phyloP scores from a whole-genome alignment of 1,140 invertebrate genomes.

The Brachystomella parvula region DNA sequence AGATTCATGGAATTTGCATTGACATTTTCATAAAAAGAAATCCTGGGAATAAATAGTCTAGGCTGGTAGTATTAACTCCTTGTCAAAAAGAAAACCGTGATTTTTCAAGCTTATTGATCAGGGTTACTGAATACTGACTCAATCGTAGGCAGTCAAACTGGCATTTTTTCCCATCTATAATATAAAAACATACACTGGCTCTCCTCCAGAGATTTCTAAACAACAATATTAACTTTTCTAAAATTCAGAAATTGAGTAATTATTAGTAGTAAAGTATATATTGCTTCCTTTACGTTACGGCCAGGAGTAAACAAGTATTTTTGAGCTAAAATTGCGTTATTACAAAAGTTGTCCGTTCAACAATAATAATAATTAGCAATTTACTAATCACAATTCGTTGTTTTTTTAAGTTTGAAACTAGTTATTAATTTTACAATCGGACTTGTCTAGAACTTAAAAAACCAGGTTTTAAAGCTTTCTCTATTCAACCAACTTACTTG shows the following conservation, averaged over 20 bases:
- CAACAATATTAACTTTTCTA: background rate
- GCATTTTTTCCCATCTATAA: too few species aligned
- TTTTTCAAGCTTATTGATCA: background rate
- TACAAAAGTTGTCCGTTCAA: background rate
- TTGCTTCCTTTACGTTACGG: background rate
- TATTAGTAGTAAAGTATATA: constrained; percentile 4
- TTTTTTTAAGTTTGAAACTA: background rate
- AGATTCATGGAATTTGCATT: background rate
- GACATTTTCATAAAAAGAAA: background rate
- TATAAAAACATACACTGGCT: too few species aligned
- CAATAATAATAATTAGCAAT: background rate
- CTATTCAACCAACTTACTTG: background rate
- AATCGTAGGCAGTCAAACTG: too few species aligned
- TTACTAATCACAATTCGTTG: constrained; percentile 12
- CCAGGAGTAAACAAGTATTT: background rate
- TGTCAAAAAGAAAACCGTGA: background rate
- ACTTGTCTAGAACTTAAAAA: background rate
- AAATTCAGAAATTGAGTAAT: constrained; percentile 1
- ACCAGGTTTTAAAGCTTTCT: background rate
- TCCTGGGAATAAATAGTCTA: background rate
- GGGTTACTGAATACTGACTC: too few species aligned
- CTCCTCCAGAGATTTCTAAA: background rate
- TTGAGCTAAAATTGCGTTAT: constrained; percentile 1
- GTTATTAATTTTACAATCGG: background rate
- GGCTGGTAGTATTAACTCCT: background rate